phyloP scores from a whole-genome alignment of 2,797 vertebrate genomes.

The Lateolabrax maculatus region DNA sequence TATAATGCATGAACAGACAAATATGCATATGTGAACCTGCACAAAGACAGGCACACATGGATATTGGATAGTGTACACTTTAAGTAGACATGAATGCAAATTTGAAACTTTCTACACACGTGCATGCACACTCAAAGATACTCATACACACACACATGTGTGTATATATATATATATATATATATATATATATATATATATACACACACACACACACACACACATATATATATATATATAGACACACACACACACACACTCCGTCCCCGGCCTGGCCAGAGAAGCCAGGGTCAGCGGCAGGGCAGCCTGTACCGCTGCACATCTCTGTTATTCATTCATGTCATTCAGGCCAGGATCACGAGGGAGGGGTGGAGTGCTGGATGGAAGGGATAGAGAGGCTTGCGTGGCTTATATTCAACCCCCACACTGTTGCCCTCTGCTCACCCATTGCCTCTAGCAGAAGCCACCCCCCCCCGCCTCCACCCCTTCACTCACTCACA shows the following conservation, averaged over 20 bases:
- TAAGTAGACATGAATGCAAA: slow-evolving; percentile 13
- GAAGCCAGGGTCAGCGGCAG: slow-evolving; percentile 77
- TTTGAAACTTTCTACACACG: slow-evolving; percentile 28
- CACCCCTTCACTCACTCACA: background rate
- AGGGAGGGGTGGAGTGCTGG: slow-evolving; percentile 71
- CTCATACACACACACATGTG: background rate
- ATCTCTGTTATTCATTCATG: slow-evolving; percentile 85
- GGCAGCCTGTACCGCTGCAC: slow-evolving; percentile 78
- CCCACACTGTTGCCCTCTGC: slow-evolving; percentile 75
- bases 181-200: too few relatives aligned
- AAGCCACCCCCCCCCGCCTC: slow-evolving; percentile 38
- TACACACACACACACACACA: slow-evolving; percentile 12
- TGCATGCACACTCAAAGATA: background rate
- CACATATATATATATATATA: background rate
- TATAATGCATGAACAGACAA: slow-evolving; percentile 24
- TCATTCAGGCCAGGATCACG: slow-evolving; percentile 81
- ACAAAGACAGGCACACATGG: slow-evolving; percentile 24
- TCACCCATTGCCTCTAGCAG: slow-evolving; percentile 72
- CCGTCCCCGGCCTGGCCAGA: slow-evolving; percentile 72
- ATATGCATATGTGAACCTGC: slow-evolving; percentile 30
- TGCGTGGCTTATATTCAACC: slow-evolving; percentile 76
- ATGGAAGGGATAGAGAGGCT: slow-evolving; percentile 67
- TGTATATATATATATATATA: background rate
- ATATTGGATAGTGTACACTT: slow-evolving; percentile 20
- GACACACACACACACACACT: slow-evolving; percentile 26